Conservation (phyloP, 2,113 vertebrate genomes). For the Neogobius melanostomus region DNA sequence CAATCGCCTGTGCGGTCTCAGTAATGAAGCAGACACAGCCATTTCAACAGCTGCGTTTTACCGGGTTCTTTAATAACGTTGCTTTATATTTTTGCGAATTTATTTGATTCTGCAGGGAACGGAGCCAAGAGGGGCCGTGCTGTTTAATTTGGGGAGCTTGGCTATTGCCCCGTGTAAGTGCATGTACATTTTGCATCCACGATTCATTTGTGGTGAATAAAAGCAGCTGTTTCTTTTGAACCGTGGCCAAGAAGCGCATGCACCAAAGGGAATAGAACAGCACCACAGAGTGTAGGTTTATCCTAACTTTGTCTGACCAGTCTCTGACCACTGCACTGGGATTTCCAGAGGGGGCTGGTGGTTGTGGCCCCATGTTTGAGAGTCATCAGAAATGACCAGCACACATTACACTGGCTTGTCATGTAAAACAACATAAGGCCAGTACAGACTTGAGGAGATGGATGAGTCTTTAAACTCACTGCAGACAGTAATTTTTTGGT, state of each 20-base stretch:
- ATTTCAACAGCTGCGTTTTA: slow-evolving; percentile 50
- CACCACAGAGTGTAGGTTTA: slow-evolving; percentile 37
- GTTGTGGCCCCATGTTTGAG: slow-evolving; percentile 9
- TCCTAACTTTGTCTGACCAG: slow-evolving; percentile 43
- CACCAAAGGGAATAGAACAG: slow-evolving; percentile 26
- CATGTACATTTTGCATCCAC: slow-evolving; percentile 42
- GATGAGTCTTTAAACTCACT: neutral
- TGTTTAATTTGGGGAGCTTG: slow-evolving; percentile 48
- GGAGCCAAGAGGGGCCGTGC: slow-evolving; percentile 47
- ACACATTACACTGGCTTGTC: neutral
- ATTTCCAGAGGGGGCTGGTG: slow-evolving; percentile 37
- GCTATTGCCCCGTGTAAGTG: slow-evolving; percentile 41
- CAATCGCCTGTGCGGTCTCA: slow-evolving; percentile 62
- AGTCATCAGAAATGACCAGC: slow-evolving; percentile 4
- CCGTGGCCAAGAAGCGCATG: slow-evolving; percentile 45
- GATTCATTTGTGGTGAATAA: slow-evolving; percentile 67
- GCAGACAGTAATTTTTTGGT: neutral
- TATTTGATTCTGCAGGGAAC: slow-evolving; percentile 51
- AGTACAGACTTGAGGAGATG: neutral
- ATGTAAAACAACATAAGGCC: neutral
- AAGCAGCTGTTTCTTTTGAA: slow-evolving; percentile 73
- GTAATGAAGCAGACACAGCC: slow-evolving; percentile 55
- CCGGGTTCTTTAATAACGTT: slow-evolving; percentile 65
- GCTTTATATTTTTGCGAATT: slow-evolving; percentile 53
- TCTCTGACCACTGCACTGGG: slow-evolving; percentile 25